Percentiles rank a stretch among this genome's conserved stretches.
These are phyloP conservation scores for Lapara coniferarum DNA, from an alignment of 2,888 invertebrate genomes.

Conservation along the genomic window DNA sequence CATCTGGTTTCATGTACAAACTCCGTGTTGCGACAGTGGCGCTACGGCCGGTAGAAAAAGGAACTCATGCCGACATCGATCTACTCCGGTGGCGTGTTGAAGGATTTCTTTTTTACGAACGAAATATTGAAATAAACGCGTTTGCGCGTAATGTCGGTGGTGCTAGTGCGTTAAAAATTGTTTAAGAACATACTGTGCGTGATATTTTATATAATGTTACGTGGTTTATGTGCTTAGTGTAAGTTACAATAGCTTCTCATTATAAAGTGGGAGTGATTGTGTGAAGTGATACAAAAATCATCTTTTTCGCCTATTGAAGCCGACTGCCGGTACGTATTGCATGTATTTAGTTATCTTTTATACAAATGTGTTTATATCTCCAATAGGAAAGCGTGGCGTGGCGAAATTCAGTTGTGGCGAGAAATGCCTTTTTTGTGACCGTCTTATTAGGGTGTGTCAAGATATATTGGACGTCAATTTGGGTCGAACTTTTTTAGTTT, in stretches of 20 bases:
- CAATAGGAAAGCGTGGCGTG: constrained; percentile 45
- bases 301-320: constrained; percentile 58
- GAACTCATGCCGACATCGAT: constrained; percentile 78
- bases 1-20: constrained; percentile 48
- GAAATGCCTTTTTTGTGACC: constrained; percentile 46
- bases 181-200: constrained; percentile 67
- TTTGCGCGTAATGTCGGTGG: constrained; percentile 73
- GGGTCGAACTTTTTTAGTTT: constrained; percentile 61
- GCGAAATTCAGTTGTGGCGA: constrained; percentile 41
- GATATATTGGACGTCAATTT: constrained; percentile 44
- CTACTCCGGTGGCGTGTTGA: constrained; percentile 70
- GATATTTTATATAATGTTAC: constrained; percentile 70
- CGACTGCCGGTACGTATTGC: constrained; percentile 70
- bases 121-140: constrained; percentile 70
- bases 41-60: constrained; percentile 61
- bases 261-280: constrained; percentile 62
- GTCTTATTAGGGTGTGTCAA: constrained; percentile 74
- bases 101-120: constrained; percentile 67
- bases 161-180: constrained; percentile 76
- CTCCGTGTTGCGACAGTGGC: constrained; percentile 52
- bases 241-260: constrained; percentile 62
- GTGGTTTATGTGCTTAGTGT: constrained; percentile 78
- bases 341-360: constrained; percentile 53
- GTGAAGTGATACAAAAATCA: constrained; percentile 68
- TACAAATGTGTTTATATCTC: constrained; percentile 55